These are phyloP conservation scores for Ooceraea biroi DNA, from an alignment of 1,140 invertebrate species.

Conservation along the genomic window DNA sequence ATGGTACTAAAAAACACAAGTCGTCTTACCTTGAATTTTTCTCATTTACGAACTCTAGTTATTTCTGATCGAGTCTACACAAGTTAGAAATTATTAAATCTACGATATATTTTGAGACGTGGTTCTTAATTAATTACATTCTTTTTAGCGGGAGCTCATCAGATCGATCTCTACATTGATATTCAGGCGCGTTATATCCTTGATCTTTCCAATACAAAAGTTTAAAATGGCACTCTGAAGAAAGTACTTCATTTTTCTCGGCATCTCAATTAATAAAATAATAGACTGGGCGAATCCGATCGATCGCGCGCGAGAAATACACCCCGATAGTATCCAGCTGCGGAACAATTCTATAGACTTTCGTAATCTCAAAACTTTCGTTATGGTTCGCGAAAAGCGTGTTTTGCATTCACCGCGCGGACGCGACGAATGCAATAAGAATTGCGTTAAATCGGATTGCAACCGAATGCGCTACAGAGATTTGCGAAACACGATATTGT, in stretches of 20 bases:
- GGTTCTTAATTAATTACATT: neutral
- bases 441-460: constrained; percentile 24
- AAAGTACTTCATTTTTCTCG: constrained; percentile 46
- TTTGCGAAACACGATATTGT: neutral
- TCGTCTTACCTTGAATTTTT: neutral
- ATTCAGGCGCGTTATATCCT: constrained; percentile 13
- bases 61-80: neutral
- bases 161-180: constrained; percentile 7
- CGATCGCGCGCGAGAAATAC: constrained; percentile 33
- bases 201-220: constrained; percentile 30
- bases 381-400: neutral
- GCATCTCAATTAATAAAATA: constrained; percentile 50
- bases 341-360: neutral
- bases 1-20: neutral
- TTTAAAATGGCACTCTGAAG: constrained; percentile 8
- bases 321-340: neutral
- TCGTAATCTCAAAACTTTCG: constrained; percentile 5
- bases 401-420: constrained; percentile 20
- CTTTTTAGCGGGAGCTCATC: neutral
- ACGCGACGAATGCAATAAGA: neutral
- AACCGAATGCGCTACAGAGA: constrained; percentile 3
- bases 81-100: constrained; percentile 1
- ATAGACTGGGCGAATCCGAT: constrained; percentile 25
- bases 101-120: neutral
- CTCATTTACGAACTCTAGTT: neutral